Conservation (phyloP, 1,140 invertebrate species). For the Drosophila bipectinata region DNA sequence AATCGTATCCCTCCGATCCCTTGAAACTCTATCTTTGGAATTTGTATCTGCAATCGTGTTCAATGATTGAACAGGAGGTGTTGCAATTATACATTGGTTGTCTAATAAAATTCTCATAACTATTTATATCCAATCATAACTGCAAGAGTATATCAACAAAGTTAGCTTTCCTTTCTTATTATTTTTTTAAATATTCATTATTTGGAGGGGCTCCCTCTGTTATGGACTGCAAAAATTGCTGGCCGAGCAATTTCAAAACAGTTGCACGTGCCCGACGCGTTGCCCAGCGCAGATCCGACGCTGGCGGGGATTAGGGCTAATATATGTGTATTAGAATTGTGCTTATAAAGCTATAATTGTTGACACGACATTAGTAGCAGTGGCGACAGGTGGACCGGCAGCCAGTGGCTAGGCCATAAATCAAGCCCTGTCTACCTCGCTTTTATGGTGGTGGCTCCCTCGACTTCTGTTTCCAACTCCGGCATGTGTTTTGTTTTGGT, state of each 20-base stretch:
- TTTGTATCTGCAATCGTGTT: too few species aligned
- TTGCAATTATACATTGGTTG: too few species aligned
- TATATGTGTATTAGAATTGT: constrained; percentile 43
- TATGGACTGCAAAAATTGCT: neutral
- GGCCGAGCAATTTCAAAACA: neutral
- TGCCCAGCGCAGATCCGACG: neutral
- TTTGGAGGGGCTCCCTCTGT: neutral
- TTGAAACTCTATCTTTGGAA: too few species aligned
- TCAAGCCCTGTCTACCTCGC: constrained; percentile 53
- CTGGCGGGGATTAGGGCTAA: constrained; percentile 49
- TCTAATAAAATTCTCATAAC: too few species aligned
- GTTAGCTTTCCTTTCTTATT: too few species aligned
- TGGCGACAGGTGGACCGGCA: neutral
- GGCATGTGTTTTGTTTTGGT: constrained; percentile 66
- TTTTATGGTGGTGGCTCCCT: constrained; percentile 39
- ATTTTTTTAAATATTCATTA: neutral
- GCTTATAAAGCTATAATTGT: constrained; percentile 66
- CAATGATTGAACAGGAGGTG: too few species aligned
- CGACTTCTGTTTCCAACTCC: constrained; percentile 7
- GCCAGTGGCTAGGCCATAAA: constrained; percentile 53
- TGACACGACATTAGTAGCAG: constrained; percentile 61
- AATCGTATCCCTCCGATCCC: too few species aligned
- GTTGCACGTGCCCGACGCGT: constrained; percentile 7
- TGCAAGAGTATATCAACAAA: too few species aligned
- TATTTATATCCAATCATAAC: too few species aligned